Conservation (phyloP, 2,797 vertebrate species). For the Amazona finschi region DNA sequence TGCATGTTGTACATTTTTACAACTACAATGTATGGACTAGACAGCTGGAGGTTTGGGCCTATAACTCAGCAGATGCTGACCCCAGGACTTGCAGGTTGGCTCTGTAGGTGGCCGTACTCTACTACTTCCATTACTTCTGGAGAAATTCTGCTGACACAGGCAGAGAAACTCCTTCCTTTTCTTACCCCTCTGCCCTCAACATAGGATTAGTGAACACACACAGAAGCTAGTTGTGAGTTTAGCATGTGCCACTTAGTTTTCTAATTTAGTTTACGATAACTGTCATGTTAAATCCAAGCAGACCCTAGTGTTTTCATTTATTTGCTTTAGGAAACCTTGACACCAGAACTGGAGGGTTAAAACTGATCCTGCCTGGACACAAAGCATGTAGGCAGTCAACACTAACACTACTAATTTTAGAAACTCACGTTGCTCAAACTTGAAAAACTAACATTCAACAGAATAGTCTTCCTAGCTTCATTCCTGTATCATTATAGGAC, state of each 20-base stretch:
- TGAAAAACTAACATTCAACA: not conserved
- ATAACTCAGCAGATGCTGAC: not conserved
- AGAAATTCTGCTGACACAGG: constrained; percentile 23
- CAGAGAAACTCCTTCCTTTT: not conserved
- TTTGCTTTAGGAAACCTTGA: constrained; percentile 19
- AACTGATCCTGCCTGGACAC: not conserved
- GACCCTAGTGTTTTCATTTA: not conserved
- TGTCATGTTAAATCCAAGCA: constrained; percentile 32
- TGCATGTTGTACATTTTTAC: not conserved
- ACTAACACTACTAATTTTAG: constrained; percentile 38
- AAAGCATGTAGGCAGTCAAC: not conserved
- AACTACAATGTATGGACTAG: not conserved
- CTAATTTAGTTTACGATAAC: not conserved
- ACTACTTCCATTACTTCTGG: not conserved
- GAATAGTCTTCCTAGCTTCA: not conserved
- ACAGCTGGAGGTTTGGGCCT: not conserved
- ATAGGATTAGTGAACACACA: not conserved
- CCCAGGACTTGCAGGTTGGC: not conserved
- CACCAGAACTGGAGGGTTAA: constrained; percentile 15
- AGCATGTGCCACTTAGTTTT: not conserved
- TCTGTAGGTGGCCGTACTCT: not conserved
- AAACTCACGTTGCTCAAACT: not conserved
- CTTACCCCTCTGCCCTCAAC: not conserved
- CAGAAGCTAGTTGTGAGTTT: not conserved
- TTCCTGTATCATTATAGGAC: not conserved